A percentile compares a stretch with the other conserved stretches of the same genome.
phyloP scores from a whole-genome alignment of 2,113 vertebrate species.

The Tachuris rubrigastra region DNA sequence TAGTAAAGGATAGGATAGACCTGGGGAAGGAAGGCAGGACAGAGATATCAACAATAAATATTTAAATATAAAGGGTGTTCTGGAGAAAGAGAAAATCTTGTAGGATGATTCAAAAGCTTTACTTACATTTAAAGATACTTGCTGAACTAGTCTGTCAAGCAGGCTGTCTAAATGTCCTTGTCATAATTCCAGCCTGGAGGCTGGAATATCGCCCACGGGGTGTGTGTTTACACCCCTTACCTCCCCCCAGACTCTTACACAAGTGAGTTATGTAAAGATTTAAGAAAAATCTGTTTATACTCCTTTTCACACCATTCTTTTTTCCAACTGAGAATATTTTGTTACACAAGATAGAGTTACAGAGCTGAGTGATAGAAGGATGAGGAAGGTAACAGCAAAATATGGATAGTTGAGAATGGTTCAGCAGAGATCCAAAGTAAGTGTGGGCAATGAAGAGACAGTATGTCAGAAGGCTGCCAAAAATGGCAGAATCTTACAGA shows the following conservation, averaged over 20 bases:
- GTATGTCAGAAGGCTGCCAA: slow-evolving; percentile 14
- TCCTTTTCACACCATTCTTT: background rate
- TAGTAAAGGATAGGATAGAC: background rate
- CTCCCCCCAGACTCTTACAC: background rate
- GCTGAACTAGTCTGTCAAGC: slow-evolving; percentile 16
- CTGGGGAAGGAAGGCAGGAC: background rate
- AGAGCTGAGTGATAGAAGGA: background rate
- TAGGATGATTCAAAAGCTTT: background rate
- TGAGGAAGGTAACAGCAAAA: background rate
- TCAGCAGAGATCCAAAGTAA: background rate
- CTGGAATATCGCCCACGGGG: background rate
- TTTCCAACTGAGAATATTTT: background rate
- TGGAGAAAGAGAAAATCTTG: background rate
- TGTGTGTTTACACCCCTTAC: background rate
- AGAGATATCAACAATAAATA: background rate
- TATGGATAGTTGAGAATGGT: background rate
- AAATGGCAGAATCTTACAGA: slow-evolving; percentile 5
- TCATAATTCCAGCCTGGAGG: slow-evolving; percentile 26
- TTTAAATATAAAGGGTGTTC: background rate
- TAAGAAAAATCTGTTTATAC: background rate
- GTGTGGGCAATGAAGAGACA: background rate
- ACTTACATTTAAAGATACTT: background rate
- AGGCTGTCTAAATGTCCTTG: slow-evolving; percentile 32
- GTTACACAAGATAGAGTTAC: background rate
- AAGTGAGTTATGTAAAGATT: slow-evolving; percentile 19